Base-by-base conservation (phyloP, 2,797 vertebrate species). In the Intellagama lesueurii region DNA sequence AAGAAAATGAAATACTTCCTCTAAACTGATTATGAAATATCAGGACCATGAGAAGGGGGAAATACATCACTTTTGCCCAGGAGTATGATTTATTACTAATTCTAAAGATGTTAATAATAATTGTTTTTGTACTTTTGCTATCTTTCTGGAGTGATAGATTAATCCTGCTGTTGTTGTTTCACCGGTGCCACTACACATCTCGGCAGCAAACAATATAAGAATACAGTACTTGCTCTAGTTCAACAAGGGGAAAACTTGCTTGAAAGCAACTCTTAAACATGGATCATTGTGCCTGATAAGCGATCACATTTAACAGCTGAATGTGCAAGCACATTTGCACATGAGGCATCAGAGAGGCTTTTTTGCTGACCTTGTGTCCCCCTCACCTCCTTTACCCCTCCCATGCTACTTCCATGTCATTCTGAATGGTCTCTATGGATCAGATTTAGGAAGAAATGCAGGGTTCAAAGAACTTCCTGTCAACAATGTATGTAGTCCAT, bases 41-140 rank as follows among this genome's bases (percentile, higher is more conserved):
- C 72, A 93, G 72, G 22, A 84, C 88, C 92, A 81, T 69, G 90
- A 92, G 80, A 32, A 14, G 72, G 89, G 86, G 85, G 87, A 44
- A 68, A 79, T 76, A 79, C 32, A 44, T 91, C 89, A 85, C 86
- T 94, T 93, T 93, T 94, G 94, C 40, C 40, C 88, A 90, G 91
- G 88, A 92, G 92, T 93, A 89, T 49, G 87, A 95, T 95, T 87
- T 92, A 93, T 95, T 95, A 85, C 84, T 76, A 85, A 93, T 90
- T 93, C 85, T 91, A 93, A 94, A 26, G 9, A 91, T 91, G 89
- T 85, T 91, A 9, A 93, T 93, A 83, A 83, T 95, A 95, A 94
- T 95, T 92, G 1, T 70, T 93, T 91, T 90, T 90, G 92, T 94
- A 92, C 91, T 94, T 94, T 86, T 91, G 69, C 90, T 94, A 94